phyloP scores from a whole-genome alignment of 2,113 vertebrate genomes.

The Chionis minor region DNA sequence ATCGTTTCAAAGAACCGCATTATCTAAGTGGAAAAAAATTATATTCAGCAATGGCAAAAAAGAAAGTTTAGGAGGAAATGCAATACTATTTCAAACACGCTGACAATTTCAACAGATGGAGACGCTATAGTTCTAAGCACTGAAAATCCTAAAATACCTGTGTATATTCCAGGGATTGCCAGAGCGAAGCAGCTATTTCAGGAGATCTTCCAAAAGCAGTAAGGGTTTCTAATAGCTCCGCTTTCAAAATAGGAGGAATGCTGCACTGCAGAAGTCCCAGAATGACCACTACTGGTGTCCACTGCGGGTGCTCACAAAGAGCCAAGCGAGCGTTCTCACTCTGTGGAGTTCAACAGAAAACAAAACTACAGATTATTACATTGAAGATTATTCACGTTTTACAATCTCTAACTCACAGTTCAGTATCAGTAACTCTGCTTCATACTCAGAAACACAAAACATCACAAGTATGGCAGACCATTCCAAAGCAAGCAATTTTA shows the following conservation, averaged over 20 bases:
- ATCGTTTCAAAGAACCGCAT: not conserved
- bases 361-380: not conserved
- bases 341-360: slow-evolving; percentile 60
- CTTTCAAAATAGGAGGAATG: slow-evolving; percentile 91
- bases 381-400: not conserved
- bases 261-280: slow-evolving; percentile 95
- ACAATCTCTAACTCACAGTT: not conserved
- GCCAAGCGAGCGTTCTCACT: slow-evolving; percentile 96
- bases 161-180: slow-evolving; percentile 96
- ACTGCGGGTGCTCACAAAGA: slow-evolving; percentile 95
- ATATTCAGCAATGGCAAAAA: not conserved
- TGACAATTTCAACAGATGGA: not conserved
- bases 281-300: slow-evolving; percentile 95
- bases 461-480: not conserved
- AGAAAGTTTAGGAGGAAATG: not conserved
- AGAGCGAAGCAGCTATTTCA: slow-evolving; percentile 94
- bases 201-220: slow-evolving; percentile 94
- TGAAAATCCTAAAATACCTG: slow-evolving; percentile 78
- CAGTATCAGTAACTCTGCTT: not conserved
- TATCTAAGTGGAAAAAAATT: not conserved
- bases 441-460: not conserved
- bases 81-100: not conserved
- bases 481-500: not conserved
- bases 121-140: not conserved
- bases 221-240: slow-evolving; percentile 85